These are phyloP conservation scores for Leucoraja ocellata DNA, from an alignment of 2,797 vertebrate species.

Conservation along the genomic window DNA sequence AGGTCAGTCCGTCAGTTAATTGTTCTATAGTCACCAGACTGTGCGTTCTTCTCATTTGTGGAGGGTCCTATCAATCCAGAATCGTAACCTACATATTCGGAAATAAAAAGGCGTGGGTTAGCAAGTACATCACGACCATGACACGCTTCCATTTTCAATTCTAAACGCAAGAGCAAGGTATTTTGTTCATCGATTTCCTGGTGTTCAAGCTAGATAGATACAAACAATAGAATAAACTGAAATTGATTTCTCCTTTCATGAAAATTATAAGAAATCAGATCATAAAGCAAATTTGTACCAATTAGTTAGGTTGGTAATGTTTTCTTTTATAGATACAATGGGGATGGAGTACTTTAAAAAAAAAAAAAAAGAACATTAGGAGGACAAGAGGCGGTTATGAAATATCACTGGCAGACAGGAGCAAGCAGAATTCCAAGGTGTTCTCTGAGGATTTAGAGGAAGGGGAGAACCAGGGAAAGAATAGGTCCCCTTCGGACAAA, in stretches of 20 bases:
- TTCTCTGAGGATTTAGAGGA: too few species aligned
- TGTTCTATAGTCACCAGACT: not conserved
- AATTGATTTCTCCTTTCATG: not conserved
- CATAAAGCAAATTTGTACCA: not conserved
- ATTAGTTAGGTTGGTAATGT: not conserved
- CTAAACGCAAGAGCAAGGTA: not conserved
- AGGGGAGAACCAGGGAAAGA: too few species aligned
- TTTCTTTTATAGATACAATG: not conserved
- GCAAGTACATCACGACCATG: not conserved
- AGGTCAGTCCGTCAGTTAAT: not conserved
- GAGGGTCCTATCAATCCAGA: not conserved
- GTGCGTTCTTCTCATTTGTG: not conserved
- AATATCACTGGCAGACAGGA: too few species aligned
- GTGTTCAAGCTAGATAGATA: not conserved
- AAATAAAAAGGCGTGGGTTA: not conserved
- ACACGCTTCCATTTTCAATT: too few species aligned
- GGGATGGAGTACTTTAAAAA: not conserved
- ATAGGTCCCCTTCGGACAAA: too few species aligned
- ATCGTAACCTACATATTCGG: not conserved
- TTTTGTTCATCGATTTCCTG: not conserved
- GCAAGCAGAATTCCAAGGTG: too few species aligned
- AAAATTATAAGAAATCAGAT: not conserved
- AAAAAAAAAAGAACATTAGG: too few species aligned
- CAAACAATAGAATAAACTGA: not conserved
- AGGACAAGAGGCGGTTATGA: too few species aligned